A percentile compares a stretch with the other conserved stretches of the same genome.
phyloP scores from a whole-genome alignment of 2,113 vertebrate genomes.

The Dicaeum eximium region DNA sequence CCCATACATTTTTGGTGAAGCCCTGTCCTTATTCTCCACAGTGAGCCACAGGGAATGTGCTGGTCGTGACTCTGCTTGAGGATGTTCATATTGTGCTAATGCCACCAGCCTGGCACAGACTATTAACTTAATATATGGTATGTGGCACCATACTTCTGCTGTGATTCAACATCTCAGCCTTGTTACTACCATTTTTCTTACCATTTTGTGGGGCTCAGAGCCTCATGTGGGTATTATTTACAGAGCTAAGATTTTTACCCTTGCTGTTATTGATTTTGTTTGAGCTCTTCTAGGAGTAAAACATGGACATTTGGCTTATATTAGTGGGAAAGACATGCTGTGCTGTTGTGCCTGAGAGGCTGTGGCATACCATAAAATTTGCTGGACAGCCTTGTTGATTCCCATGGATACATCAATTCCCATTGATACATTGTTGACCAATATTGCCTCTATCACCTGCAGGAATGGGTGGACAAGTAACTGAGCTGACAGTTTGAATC shows the following conservation, averaged over 20 bases:
- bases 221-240: neutral
- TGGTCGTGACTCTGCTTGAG: neutral
- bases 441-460: neutral
- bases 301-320: neutral
- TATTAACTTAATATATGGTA: neutral
- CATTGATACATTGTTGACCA: neutral
- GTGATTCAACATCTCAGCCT: neutral
- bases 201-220: neutral
- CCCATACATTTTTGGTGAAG: neutral
- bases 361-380: neutral
- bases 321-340: neutral
- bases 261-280: neutral
- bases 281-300: neutral
- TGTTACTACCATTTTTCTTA: neutral
- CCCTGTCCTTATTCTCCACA: neutral
- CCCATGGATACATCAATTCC: neutral
- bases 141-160: neutral
- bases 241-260: neutral
- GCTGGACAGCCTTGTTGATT: neutral
- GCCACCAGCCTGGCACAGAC: neutral
- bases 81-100: neutral
- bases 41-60: neutral
- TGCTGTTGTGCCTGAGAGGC: fast-evolving
- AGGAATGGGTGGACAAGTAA: neutral
- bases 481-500: neutral